Evolutionary conservation across 2,888 invertebrate species (phyloP), one percentile per base, ranked within the genome.

Genomic region (Nomada fucata): DNA sequence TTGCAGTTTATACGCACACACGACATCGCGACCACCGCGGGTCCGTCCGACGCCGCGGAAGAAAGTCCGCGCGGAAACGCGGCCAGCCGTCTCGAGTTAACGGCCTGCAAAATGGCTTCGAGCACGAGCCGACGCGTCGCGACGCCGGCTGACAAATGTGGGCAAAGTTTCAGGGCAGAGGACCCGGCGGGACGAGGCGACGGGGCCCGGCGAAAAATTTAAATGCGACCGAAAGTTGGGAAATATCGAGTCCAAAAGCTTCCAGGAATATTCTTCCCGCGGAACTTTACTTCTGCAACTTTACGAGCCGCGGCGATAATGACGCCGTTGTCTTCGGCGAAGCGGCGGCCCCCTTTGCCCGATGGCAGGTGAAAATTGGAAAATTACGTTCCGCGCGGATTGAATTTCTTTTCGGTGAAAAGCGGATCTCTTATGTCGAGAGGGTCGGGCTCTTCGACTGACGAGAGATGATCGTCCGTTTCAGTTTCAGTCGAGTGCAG

Each of bases 51-150:
- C 53, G 11, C 75, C 23, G 26, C 5, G 11, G 52, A 44, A 50
- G 65, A 65, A 76, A 77, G 59, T 60, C 64, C 59, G 52, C 44
- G 23, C 20, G 44, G 65, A n/a, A 59, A 60, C 23, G 59, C 52
- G 65, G 65, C 50, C 18, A 47, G 15, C 59, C 23, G 26, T 29
- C 44, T 76, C 52, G 13, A 60, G 77, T 60, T 76, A 78, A 76
- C 67, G 61, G 67, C 18, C 23, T 26, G 77, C 77, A 18, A 61
- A 76, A 61, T 26, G 53, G 50, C 11, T 36, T 15, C 15, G 47
- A 26, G 52, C n/a, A 13, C 3, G 50, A 26, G 15, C 11, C 42
- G 59, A 36, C 7, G 36, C 36, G 36, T 36, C 36, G 36, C 36
- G 36, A 1, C 47, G 50, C 5, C 18, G 23, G 9, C 26, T 68